These are phyloP conservation scores for Oreochromis tanganicae DNA, from an alignment of 2,113 vertebrate species.

Conservation along the genomic window DNA sequence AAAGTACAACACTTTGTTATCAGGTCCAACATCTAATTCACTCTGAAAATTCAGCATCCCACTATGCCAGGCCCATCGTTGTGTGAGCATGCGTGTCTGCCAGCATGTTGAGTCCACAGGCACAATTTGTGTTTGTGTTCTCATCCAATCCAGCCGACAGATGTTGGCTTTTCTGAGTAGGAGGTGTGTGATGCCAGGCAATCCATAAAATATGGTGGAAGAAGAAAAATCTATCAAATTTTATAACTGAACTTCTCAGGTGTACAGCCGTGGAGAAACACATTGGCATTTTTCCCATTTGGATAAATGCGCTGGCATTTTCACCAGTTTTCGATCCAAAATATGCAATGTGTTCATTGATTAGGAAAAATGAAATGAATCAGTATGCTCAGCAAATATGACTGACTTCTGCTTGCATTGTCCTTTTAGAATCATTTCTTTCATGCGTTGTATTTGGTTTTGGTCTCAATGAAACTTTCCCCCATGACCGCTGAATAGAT, in stretches of 20 bases:
- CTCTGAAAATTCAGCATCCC: background rate
- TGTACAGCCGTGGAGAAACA: background rate
- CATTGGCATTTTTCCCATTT: background rate
- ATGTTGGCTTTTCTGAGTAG: constrained; percentile 28
- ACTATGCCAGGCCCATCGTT: background rate
- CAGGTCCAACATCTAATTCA: background rate
- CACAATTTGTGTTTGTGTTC: background rate
- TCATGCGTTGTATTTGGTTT: background rate
- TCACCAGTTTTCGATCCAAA: background rate
- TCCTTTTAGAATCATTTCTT: background rate
- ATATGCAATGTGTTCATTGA: background rate
- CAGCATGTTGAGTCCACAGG: background rate
- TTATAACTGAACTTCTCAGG: background rate
- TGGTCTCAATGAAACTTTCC: background rate
- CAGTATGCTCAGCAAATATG: background rate
- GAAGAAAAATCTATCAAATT: background rate
- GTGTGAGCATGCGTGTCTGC: background rate
- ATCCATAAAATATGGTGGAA: background rate
- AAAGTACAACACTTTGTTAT: background rate
- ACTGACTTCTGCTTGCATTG: background rate
- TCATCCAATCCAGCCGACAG: constrained; percentile 17
- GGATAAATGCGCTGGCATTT: background rate
- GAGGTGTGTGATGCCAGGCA: background rate
- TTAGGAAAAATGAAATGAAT: background rate
- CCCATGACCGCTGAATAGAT: background rate